Evolutionary conservation across 1,140 invertebrate species (phyloP).

Genomic region (Drosophila parabipectinata): DNA sequence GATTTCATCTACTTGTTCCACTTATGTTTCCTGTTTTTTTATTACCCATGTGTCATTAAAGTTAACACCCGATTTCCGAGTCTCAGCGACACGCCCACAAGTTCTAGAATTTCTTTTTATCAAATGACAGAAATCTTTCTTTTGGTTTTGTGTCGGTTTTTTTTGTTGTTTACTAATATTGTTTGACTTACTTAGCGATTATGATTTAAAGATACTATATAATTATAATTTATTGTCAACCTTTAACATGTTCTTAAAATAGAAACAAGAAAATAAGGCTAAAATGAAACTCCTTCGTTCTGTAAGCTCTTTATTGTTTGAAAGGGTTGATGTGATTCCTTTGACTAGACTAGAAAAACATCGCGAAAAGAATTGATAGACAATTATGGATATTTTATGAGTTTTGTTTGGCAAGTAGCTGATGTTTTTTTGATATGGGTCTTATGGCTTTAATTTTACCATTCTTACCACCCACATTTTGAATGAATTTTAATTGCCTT

Average conservation of each 20-base stretch:
- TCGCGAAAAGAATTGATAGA: slow-evolving; percentile 50
- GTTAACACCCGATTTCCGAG: slow-evolving; percentile 11
- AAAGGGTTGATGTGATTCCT: slow-evolving; percentile 20
- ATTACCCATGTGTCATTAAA: slow-evolving; percentile 30
- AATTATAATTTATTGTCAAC: background rate
- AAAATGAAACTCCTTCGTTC: no score
- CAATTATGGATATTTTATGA: slow-evolving; percentile 72
- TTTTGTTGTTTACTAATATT: slow-evolving; percentile 27
- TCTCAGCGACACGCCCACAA: slow-evolving; percentile 12
- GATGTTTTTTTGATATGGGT: slow-evolving; percentile 54
- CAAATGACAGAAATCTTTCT: slow-evolving; percentile 61
- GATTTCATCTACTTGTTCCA: slow-evolving; percentile 35
- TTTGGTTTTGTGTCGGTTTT: slow-evolving; percentile 6
- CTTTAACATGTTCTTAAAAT: background rate
- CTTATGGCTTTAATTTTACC: slow-evolving; percentile 9
- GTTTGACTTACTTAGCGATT: background rate
- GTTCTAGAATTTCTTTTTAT: slow-evolving; percentile 53
- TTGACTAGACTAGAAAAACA: slow-evolving; percentile 3
- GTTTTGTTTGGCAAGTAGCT: slow-evolving; percentile 34
- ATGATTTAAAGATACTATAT: background rate
- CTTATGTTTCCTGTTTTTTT: slow-evolving; percentile 45
- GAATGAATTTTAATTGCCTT: slow-evolving; percentile 14
- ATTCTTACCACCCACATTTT: slow-evolving; percentile 6
- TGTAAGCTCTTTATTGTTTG: background rate
- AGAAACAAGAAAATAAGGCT: no score